Base-by-base conservation (phyloP, 1,140 invertebrate species). In the Drosophila pseudoobscura region DNA sequence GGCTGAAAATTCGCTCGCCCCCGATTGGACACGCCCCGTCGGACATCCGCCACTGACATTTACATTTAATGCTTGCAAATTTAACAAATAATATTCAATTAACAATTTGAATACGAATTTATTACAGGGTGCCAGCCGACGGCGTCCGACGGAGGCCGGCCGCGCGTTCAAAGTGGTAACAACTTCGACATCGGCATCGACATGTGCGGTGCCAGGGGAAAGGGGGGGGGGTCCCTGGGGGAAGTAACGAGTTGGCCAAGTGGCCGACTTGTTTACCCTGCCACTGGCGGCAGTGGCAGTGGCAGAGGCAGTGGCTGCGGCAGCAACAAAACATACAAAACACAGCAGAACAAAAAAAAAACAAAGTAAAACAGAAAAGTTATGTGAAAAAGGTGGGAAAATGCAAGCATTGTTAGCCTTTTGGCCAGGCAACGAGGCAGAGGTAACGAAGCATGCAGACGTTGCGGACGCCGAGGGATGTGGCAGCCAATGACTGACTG, bases 31-130 rank as follows among this genome's bases (percentile, higher is more conserved):
- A 89, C 84, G 84, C 75, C 83, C 59, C 46, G 62, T 59, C 73
- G 63, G 56, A 63, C 63, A 65, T 68, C 55, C 61, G 70, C 63
- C 71, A 70, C 69, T 78, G 85, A 89, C 80, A 78, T 85, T 89
- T 85, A 85, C 85, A 89, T 80, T 89, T 85, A 89, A 89, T 89
- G 85, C 85, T 89, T 88, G 83, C 83, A 88, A 88, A 88, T 88
- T 88, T 89, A 85, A 89, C 87, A 87, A 89, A 89, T 89, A 89
- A 89, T 89, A 89, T 89, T 89, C 87, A 89, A 89, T 89, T 89
- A 89, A 89, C 87, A 85, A 89, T 89, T 89, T 89, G 87, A 89
- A 89, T 89, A 89, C 79, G 80, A 89, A 89, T 89, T 85, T 89
- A 89, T 89, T 76, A 89, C 80, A 80, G 85, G 74, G 80, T 54